Evolutionary conservation across 2,888 invertebrate genomes (phyloP), one percentile per base, ranked within the genome.

Genomic region (Pollenia angustigena): DNA sequence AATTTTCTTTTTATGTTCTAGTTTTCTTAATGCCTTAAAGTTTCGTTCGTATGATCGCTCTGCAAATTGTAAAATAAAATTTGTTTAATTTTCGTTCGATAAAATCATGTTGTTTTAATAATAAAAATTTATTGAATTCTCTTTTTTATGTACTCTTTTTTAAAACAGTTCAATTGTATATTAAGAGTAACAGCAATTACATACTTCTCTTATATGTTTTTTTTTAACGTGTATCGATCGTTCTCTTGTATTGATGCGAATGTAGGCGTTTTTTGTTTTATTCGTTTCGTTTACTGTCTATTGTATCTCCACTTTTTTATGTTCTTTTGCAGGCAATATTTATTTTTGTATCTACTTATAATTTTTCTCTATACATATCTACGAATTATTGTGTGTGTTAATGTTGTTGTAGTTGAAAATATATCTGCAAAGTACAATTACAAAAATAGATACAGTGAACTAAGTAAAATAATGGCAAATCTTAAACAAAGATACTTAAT

Each of bases 11-110:
- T 50, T 60, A 48, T 56, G 23, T 56, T 64, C 60, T 66, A 42
- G 79, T 18, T 75, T 85, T 23, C 52, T 68, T 80, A 80, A 48
- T 58, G 50, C 62, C 64, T 68, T 54, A 68, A 78, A 68, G 68
- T 62, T 86, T 87, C 87, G 87, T 87, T 87, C 84, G 87, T 84
- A 78, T 66, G 84, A 87, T 87, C 87, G 87, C 87, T 81, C 66
- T 80, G 76, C 60, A 87, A 81, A 76, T 78, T 66, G 66, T 44
- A 64, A 76, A 84, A 75, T 75, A 75, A 80, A 83, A 66, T 78
- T 54, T 62, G 23, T 80, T 76, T 78, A 6, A 66, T 12, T 69
- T 80, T 83, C 80, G 87, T 84, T 87, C 76, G 84, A 81, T 78
- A 50, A 81, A 81, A 74, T 32, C 32, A 46, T 40, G 2, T 54